These are phyloP conservation scores for Drosophila baimaii DNA, from an alignment of 1,140 invertebrate species.

Conservation along the genomic window DNA sequence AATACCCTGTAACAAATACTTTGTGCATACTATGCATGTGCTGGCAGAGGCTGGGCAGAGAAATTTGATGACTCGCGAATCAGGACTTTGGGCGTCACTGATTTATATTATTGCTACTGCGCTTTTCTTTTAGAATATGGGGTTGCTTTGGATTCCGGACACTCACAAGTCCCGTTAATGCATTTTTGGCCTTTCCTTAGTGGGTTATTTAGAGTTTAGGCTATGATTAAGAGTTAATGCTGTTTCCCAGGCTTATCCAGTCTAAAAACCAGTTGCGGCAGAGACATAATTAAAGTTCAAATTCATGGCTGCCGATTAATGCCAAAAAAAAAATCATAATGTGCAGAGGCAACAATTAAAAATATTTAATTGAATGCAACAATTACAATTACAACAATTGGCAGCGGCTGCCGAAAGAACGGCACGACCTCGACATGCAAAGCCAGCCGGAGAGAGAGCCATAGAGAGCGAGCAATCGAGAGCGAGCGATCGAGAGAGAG, in stretches of 20 bases:
- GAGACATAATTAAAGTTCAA: conserved; percentile 73
- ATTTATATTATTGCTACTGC: background rate
- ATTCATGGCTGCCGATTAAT: conserved; percentile 65
- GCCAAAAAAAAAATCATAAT: conserved; percentile 54
- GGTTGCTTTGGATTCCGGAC: too few relatives aligned
- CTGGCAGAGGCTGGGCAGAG: too few relatives aligned
- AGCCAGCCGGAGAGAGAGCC: conserved; percentile 36
- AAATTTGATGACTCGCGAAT: too few relatives aligned
- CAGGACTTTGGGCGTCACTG: too few relatives aligned
- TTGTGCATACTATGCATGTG: too few relatives aligned
- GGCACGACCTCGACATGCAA: conserved; percentile 79
- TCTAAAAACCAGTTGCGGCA: conserved; percentile 56
- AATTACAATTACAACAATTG: conserved; percentile 56
- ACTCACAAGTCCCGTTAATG: background rate
- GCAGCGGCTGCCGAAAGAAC: conserved; percentile 46
- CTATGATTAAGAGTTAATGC: background rate
- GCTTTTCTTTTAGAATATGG: background rate
- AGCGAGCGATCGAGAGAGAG: conserved; percentile 14
- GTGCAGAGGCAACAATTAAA: conserved; percentile 66
- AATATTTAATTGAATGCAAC: conserved; percentile 71
- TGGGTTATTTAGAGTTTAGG: background rate
- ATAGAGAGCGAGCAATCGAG: background rate
- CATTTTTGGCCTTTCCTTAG: background rate
- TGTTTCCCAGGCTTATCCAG: conserved; percentile 18
- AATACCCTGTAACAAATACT: too few relatives aligned